Conservation (phyloP, 2,888 invertebrate genomes). For the Torymus aiolomorphi region DNA sequence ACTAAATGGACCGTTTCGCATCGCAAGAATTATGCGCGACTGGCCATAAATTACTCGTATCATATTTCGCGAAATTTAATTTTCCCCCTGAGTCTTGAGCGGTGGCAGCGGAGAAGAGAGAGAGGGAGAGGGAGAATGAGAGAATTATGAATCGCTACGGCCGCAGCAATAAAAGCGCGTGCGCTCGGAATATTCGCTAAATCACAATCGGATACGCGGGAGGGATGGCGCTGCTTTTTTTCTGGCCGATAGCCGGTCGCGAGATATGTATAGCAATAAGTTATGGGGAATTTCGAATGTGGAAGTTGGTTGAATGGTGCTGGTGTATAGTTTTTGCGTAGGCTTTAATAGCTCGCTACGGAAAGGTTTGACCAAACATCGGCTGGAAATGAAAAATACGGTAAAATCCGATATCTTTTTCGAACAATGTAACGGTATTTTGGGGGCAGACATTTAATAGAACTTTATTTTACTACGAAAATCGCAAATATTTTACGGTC, state of each 20-base stretch:
- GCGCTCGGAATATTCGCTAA: conserved; percentile 46
- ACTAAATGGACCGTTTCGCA: conserved; percentile 48
- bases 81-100: conserved; percentile 54
- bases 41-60: conserved; percentile 51
- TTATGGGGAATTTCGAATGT: conserved; percentile 31
- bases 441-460: too few species aligned
- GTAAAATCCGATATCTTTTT: too few species aligned
- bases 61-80: conserved; percentile 58
- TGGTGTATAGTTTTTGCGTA: too few species aligned
- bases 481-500: too few species aligned
- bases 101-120: neutral
- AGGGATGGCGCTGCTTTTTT: neutral
- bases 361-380: too few species aligned
- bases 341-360: too few species aligned
- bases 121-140: neutral
- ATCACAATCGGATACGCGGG: conserved; percentile 52
- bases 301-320: too few species aligned
- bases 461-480: too few species aligned
- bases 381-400: too few species aligned
- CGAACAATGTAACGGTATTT: too few species aligned
- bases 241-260: neutral
- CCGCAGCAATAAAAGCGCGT: conserved; percentile 50
- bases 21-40: conserved; percentile 46
- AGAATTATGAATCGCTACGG: conserved; percentile 57
- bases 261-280: conserved; percentile 42